Evolutionary conservation across 2,888 invertebrate species (phyloP), one percentile per base, ranked within the genome.

Genomic region (Mesochorus sp.): DNA sequence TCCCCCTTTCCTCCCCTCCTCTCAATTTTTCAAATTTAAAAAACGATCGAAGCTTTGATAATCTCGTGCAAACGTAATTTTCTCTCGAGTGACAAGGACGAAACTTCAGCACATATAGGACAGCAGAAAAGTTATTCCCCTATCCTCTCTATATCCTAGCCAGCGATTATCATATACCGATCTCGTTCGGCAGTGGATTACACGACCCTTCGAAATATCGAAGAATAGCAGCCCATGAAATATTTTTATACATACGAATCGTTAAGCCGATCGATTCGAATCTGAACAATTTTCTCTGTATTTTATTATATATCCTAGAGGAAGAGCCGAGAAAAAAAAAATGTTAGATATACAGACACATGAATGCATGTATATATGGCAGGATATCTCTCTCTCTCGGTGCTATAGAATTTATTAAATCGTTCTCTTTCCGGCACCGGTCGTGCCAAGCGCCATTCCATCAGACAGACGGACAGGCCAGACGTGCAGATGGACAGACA

Each of bases 321-420:
- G 3, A 4, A 31, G 6, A 42, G 12, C 42, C 14, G 42, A 42
- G 42, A 14, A 14, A 39, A 14, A 39, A 14, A 39, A 14, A 39
- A 4, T 4, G 12, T 12, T 0, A 39, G 39, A 42, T n/a, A 10
- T 3, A 42, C 12, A 17, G 21, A 53, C 5, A 34, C 14, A 19
- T 21, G 6, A 31, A n/a, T n/a, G n/a, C n/a, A 57, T 39, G n/a
- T 44, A 28, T 19, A 10, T 47, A 1, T 28, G 28, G 4, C n/a
- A 14, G 12, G n/a, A 12, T 37, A 8, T 34, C 34, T 34, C 34
- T 34, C 34, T 0, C 24, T 34, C 14, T 14, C 34, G 19, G 31
- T 12, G 70, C 76, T 71, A 62, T 67, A 61, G 67, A 67, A 72
- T 77, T 77, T 67, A 72, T 72, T 72, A 72, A 72, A 72, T 55